Conservation (phyloP, 1,140 invertebrate species). For the Pomacea maculata region DNA sequence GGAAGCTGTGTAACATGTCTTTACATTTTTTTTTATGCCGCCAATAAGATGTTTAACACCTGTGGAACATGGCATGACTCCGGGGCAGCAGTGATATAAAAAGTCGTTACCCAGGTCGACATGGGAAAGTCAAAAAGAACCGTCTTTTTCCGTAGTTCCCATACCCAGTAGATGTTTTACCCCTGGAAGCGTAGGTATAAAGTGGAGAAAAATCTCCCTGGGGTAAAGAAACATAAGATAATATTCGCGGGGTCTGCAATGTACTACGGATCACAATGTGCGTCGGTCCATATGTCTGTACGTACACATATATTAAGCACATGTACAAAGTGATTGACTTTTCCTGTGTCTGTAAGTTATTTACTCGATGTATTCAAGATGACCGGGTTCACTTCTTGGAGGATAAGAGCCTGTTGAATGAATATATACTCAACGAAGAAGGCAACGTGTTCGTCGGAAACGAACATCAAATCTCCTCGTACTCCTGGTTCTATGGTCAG, state of each 20-base stretch:
- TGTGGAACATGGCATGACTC: neutral
- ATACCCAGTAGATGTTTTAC: no score
- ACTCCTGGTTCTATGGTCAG: constrained; percentile 90
- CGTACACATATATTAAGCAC: no score
- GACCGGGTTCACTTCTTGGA: constrained; percentile 68
- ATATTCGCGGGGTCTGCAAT: no score
- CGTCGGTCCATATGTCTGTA: no score
- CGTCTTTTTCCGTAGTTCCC: no score
- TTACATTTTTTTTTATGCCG: constrained; percentile 26
- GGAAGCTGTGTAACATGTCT: neutral
- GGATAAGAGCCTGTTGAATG: constrained; percentile 77
- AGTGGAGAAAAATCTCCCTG: no score
- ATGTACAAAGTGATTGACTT: no score
- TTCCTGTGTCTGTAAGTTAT: neutral
- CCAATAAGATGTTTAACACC: constrained; percentile 16
- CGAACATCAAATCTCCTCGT: constrained; percentile 79
- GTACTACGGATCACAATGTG: no score
- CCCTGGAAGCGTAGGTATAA: no score
- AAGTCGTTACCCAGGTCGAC: neutral
- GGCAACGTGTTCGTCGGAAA: constrained; percentile 90
- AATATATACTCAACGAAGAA: constrained; percentile 85
- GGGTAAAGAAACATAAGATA: no score
- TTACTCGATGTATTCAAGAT: constrained; percentile 41
- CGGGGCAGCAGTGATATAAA: neutral
- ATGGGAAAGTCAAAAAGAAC: no score